Evolutionary conservation across 2,113 vertebrate species (phyloP), one percentile per base, ranked within the genome.

Genomic region (Pygoscelis adeliae): DNA sequence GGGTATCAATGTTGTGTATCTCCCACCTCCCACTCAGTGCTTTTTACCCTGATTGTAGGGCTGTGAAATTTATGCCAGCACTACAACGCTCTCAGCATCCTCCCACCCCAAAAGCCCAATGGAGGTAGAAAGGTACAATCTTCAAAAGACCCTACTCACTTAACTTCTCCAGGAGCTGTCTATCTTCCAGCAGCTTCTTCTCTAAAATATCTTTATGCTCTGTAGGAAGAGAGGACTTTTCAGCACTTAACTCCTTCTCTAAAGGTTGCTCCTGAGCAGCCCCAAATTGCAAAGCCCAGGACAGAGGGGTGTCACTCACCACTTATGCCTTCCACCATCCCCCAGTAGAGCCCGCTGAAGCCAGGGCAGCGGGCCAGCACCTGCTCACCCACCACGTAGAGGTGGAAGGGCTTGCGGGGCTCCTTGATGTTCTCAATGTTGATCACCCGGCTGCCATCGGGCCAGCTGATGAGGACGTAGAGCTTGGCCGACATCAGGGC

Each of bases 351-450:
- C 29, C 96, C 96, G 0, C 93, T 96, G 90, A 98, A 98, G 78
- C 96, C 96, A 0, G 97, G 95, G 36, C 97, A 97, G 42, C 96
- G 93, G 15, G 96, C 96, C 77, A 98, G 83, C 66, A 98, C 96
- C 79, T 97, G 97, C 85, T 98, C 96, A 0, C 97, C 96, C 46
- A 95, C 87, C 0, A 18, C 3, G 17, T 98, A 97, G 53, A 94
- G 95, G 53, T 97, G 96, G 92, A 97, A 96, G 13, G 97, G 96
- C 53, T 97, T 97, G 69, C 97, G 92, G 11, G 97, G 96, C 77
- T 97, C 97, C 93, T 97, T 97, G 95, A 97, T 98, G 94, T 97
- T 98, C 76, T 98, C 96, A 0, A 97, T 87, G 90, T 53, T 96
- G 96, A 97, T 97, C 50, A 98, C 97, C 8, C 97, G 72, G 97